Conservation (phyloP, 2,888 invertebrate genomes). For the Tribolium freemani region DNA sequence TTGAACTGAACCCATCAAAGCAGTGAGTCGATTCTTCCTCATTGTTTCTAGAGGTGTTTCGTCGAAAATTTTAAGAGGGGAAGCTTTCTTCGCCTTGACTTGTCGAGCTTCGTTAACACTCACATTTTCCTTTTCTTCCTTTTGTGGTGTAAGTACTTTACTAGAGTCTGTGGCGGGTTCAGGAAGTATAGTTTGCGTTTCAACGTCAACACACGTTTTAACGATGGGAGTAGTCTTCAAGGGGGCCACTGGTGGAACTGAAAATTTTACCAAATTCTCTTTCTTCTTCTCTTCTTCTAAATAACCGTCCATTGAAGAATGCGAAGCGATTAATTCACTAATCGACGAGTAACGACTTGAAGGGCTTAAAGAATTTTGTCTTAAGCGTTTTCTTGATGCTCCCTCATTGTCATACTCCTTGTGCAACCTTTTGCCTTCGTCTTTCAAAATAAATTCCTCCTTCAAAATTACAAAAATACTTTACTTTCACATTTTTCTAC, state of each 20-base stretch:
- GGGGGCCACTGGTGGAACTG: background rate
- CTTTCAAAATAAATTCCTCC: slow-evolving; percentile 20
- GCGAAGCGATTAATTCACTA: slow-evolving; percentile 34
- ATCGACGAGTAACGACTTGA: slow-evolving; percentile 14
- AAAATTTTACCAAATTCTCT: background rate
- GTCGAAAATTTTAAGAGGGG: slow-evolving; percentile 58
- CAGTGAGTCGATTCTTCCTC: slow-evolving; percentile 62
- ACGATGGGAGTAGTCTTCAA: slow-evolving; percentile 46
- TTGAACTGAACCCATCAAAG: slow-evolving; percentile 58
- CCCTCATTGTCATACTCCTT: slow-evolving; percentile 16
- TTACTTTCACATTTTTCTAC: background rate
- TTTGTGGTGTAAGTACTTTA: background rate
- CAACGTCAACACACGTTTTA: slow-evolving; percentile 56
- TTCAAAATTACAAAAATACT: background rate
- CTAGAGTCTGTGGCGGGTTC: slow-evolving; percentile 27
- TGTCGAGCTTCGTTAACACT: slow-evolving; percentile 3
- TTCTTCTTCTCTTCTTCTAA: background rate
- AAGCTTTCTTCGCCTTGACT: slow-evolving; percentile 28
- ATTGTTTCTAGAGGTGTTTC: slow-evolving; percentile 61
- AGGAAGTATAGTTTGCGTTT: slow-evolving; percentile 59
- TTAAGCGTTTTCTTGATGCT: slow-evolving; percentile 15
- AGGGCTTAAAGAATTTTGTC: slow-evolving; percentile 6
- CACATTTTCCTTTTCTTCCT: slow-evolving; percentile 13
- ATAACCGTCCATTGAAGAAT: slow-evolving; percentile 15
- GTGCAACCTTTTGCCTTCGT: slow-evolving; percentile 32